phyloP scores from a whole-genome alignment of 2,797 vertebrate species.

The Cottoperca gobio region DNA sequence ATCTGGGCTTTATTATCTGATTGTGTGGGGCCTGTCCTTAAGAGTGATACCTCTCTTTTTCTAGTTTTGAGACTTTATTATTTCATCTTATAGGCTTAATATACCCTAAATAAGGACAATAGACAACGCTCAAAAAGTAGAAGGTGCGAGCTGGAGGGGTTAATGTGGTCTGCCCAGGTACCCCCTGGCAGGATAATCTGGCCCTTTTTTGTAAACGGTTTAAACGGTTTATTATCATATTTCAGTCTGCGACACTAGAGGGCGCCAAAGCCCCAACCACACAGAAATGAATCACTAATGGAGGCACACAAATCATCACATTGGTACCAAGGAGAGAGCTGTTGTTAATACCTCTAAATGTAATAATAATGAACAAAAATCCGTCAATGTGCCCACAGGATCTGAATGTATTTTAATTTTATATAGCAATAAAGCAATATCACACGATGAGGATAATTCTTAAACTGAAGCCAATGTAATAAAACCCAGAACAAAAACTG shows the following conservation, averaged over 20 bases:
- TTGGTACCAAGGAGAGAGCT: neutral
- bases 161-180: neutral
- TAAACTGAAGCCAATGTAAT: slow-evolving; percentile 41
- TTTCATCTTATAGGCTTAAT: neutral
- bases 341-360: neutral
- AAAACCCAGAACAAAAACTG: slow-evolving; percentile 55
- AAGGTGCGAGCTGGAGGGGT: neutral
- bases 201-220: neutral
- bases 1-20: neutral
- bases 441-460: neutral
- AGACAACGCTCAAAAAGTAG: neutral
- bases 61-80: neutral
- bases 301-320: slow-evolving; percentile 13
- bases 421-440: neutral
- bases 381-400: accelerated
- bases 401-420: neutral
- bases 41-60: too few species aligned
- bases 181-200: neutral
- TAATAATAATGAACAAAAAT: neutral
- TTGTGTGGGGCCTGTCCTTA: neutral
- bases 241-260: slow-evolving; percentile 33
- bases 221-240: neutral
- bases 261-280: slow-evolving; percentile 32
- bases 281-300: neutral
- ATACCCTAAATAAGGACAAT: too few species aligned